Percentiles rank a stretch among this genome's conserved stretches.
phyloP scores from a whole-genome alignment of 2,797 vertebrate species.

The Notolabrus celidotus region DNA sequence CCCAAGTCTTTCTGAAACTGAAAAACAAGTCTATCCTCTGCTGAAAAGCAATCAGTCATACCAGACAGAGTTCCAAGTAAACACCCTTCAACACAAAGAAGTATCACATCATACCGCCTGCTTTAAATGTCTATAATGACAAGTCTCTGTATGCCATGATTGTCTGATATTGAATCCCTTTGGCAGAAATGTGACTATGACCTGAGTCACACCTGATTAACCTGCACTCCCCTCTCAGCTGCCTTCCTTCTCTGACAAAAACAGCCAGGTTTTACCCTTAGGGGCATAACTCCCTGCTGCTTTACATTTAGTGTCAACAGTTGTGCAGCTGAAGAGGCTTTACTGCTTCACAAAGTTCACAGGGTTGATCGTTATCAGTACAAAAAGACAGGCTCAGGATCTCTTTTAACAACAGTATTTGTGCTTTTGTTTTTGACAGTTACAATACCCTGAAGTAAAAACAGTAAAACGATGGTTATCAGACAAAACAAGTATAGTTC shows the following conservation, averaged over 20 bases:
- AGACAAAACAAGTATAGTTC: too few species aligned
- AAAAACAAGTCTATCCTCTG: conserved; percentile 38
- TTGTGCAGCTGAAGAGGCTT: conserved; percentile 14
- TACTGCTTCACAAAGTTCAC: conserved; percentile 53
- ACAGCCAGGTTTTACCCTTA: conserved; percentile 45
- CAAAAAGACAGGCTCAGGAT: conserved; percentile 5
- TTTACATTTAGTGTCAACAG: conserved; percentile 61
- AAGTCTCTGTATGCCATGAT: conserved; percentile 17
- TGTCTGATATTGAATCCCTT: conserved; percentile 32
- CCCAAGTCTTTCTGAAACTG: not conserved
- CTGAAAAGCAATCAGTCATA: conserved; percentile 4
- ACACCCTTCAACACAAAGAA: conserved; percentile 21
- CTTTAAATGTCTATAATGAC: conserved; percentile 17
- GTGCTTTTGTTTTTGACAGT: conserved; percentile 6
- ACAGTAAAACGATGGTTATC: too few species aligned
- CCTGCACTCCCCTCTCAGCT: conserved; percentile 27
- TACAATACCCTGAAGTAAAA: not conserved
- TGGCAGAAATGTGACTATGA: conserved; percentile 40
- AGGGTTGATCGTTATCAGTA: conserved; percentile 10
- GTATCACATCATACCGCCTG: conserved; percentile 1
- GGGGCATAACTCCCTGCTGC: conserved; percentile 46
- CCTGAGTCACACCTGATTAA: conserved; percentile 55
- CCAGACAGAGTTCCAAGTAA: conserved; percentile 30
- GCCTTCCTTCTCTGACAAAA: conserved; percentile 48
- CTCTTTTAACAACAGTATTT: not conserved